phyloP scores from a whole-genome alignment of 2,113 vertebrate species.

The Edolisoma coerulescens region DNA sequence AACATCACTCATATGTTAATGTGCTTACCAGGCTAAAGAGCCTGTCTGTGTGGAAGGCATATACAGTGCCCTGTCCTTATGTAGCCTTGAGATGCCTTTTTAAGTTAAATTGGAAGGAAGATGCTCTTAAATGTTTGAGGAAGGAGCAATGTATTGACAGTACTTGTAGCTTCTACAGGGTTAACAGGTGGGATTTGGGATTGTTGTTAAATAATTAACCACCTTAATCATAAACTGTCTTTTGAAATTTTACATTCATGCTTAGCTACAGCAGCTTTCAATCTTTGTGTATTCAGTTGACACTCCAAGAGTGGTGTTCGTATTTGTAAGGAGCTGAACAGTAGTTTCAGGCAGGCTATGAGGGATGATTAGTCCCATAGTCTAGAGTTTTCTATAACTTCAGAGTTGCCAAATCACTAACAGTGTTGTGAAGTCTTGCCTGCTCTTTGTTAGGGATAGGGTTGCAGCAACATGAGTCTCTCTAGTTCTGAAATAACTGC shows the following conservation, averaged over 20 bases:
- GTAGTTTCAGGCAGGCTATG: background rate
- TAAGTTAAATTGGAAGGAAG: background rate
- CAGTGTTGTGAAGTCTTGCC: background rate
- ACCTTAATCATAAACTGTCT: background rate
- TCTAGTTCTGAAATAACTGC: background rate
- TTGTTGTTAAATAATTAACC: background rate
- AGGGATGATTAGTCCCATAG: background rate
- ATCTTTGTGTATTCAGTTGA: background rate
- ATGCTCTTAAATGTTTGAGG: background rate
- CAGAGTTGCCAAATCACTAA: background rate
- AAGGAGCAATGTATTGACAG: background rate
- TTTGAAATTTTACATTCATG: background rate
- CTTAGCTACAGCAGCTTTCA: background rate
- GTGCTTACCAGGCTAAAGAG: background rate
- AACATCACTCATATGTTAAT: rapidly evolving
- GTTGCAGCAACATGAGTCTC: background rate
- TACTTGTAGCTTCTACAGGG: background rate
- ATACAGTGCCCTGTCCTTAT: background rate
- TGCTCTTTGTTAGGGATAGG: background rate
- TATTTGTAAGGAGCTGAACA: background rate
- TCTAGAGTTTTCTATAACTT: background rate
- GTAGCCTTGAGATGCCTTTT: background rate
- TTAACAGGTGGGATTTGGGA: background rate
- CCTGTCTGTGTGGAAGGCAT: background rate
- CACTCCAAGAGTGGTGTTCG: rapidly evolving